phyloP scores from a whole-genome alignment of 2,113 vertebrate species.

The Chamaetylas fuelleborni region DNA sequence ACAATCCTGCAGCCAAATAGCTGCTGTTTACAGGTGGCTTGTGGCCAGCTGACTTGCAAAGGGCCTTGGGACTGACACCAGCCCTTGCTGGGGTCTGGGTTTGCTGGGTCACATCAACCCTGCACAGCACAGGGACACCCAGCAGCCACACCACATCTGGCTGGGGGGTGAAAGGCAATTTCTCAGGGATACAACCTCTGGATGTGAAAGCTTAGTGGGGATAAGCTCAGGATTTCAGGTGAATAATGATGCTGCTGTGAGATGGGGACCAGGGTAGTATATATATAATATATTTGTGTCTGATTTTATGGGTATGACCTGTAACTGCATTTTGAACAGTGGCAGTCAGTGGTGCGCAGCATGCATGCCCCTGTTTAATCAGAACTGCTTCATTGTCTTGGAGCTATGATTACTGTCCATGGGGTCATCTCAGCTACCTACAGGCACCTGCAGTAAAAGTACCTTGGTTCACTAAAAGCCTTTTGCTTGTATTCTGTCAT shows the following conservation, averaged over 20 bases:
- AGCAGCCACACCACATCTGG: accelerated
- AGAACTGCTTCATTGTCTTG: not conserved
- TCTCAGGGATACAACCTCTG: accelerated
- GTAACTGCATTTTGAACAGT: not conserved
- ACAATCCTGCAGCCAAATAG: not conserved
- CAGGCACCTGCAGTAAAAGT: not conserved
- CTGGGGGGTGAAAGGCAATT: accelerated
- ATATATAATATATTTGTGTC: not conserved
- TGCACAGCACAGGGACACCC: not conserved
- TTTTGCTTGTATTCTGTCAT: not conserved
- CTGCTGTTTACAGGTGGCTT: not conserved
- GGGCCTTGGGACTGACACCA: not conserved
- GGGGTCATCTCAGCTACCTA: not conserved
- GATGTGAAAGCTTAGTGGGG: not conserved
- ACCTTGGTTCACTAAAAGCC: not conserved
- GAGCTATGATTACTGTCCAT: not conserved
- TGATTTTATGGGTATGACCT: not conserved
- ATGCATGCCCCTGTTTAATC: not conserved
- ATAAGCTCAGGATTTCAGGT: not conserved
- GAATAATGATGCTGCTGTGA: not conserved
- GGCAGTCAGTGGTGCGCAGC: not conserved
- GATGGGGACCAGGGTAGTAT: too few species aligned
- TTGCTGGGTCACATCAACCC: not conserved
- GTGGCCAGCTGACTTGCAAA: not conserved
- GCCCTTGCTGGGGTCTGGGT: not conserved